Conservation (phyloP, 2,888 invertebrate genomes). For the Lasioglossum villosulum region DNA sequence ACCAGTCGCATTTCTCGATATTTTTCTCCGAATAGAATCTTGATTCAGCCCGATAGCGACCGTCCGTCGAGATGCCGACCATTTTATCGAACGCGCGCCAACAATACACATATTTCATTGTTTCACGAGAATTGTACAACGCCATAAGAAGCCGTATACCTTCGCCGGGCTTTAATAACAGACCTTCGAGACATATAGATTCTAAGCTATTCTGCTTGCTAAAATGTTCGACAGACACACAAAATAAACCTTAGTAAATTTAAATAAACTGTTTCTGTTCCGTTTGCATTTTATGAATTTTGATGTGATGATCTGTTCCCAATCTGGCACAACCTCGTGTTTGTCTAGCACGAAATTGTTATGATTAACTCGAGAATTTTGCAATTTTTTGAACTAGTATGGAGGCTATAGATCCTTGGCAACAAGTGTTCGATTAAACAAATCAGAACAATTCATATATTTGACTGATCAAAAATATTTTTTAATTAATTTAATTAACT, state of each 20-base stretch:
- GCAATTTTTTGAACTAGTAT: background rate
- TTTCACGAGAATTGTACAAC: conserved; percentile 68
- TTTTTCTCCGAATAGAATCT: conserved; percentile 47
- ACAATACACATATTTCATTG: conserved; percentile 69
- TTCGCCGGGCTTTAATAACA: conserved; percentile 66
- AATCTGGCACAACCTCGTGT: background rate
- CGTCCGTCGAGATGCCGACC: conserved; percentile 57
- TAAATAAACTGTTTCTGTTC: background rate
- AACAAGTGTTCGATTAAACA: too few species aligned
- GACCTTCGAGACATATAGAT: conserved; percentile 70
- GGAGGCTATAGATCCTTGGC: background rate
- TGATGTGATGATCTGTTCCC: background rate
- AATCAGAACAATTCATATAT: too few species aligned
- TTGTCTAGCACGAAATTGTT: background rate
- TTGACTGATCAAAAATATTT: too few species aligned
- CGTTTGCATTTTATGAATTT: conserved; percentile 1
- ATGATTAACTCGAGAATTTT: background rate
- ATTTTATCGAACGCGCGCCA: conserved; percentile 70
- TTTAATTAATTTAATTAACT: background rate
- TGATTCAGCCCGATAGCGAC: conserved; percentile 45
- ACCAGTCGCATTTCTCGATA: conserved; percentile 66
- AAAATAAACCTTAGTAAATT: conserved; percentile 8
- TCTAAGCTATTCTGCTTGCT: conserved; percentile 66
- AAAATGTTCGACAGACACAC: conserved; percentile 16
- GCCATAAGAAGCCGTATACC: conserved; percentile 68